These are phyloP conservation scores for Scopus umbretta DNA, from an alignment of 2,113 vertebrate species.

Conservation along the genomic window DNA sequence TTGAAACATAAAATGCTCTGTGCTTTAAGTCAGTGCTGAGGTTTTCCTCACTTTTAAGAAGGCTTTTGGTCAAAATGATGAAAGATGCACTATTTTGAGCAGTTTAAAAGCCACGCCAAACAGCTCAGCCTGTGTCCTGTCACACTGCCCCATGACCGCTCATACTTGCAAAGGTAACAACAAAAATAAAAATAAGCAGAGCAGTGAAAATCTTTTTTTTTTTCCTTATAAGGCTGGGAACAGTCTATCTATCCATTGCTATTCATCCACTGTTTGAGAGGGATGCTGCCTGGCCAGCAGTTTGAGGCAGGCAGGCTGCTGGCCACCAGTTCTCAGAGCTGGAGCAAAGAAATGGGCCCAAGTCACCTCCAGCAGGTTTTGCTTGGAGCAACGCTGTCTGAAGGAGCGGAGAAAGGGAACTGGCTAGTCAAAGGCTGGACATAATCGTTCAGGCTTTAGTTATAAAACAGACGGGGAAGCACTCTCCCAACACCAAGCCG, in stretches of 20 bases:
- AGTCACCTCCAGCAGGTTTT: not conserved
- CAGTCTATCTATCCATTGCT: not conserved
- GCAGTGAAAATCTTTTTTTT: not conserved
- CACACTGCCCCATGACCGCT: rapidly evolving
- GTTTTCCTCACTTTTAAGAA: not conserved
- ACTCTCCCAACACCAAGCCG: rapidly evolving
- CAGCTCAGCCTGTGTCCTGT: not conserved
- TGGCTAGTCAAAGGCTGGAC: not conserved
- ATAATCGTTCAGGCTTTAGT: not conserved
- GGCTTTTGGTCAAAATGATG: not conserved
- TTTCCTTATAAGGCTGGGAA: not conserved
- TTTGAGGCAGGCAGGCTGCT: not conserved
- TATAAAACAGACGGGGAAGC: not conserved
- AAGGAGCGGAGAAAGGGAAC: not conserved
- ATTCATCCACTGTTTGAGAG: not conserved
- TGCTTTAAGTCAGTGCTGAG: not conserved
- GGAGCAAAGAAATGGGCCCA: rapidly evolving
- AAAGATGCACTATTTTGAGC: not conserved
- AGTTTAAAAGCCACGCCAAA: not conserved
- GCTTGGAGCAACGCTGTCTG: rapidly evolving
- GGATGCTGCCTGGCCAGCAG: not conserved
- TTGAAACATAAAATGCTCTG: not conserved
- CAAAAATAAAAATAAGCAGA: not conserved
- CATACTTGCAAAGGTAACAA: not conserved
- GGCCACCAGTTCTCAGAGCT: not conserved